Base-by-base conservation (phyloP, 1,140 invertebrate genomes). In the Vollenhovia emeryi region DNA sequence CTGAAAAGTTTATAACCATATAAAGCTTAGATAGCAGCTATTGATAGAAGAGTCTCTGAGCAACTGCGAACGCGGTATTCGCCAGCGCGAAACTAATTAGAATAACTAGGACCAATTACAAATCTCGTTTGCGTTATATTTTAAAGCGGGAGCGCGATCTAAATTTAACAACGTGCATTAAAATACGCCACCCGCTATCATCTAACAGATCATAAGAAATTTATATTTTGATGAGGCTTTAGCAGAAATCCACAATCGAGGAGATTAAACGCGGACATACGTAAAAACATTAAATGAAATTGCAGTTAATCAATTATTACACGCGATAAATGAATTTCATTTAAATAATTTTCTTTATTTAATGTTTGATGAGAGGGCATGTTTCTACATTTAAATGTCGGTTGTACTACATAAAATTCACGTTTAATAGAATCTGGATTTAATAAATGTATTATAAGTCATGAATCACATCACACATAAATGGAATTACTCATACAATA, bases 1-100 rank as follows among this genome's bases (percentile, higher is more conserved):
- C n/a, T 82, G 50, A 82, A 59, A 82, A 82, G 36, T 82, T 82
- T 73, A 82, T 82, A 82, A 79, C 45, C 76, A 79, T 71, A 57
- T 82, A 82, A 73, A 71, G 66, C 50, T 57, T 73, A 82, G 66
- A 73, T 82, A 82, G 66, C 66, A 40, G 66, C 78, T 73, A 73
- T 73, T 73, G 66, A 82, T 82, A 82, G 40, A 45, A 73, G 36
- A 24, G 59, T 52, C 24, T 30, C 66, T 55, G 78, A 73, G 78
- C 33, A 82, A 73, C 18, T 45, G 66, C 24, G n/a, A 71, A 36
- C 48, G 24, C 6, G 18, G 8, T 30, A 43, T 55, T 69, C 33
- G 18, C 36, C 40, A 33, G 48, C n/a, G 27, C 43, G 21, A 79
- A 68, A 66, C n/a, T 57, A 71, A 71, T 80, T 71, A 21, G 18